phyloP scores from a whole-genome alignment of 2,888 invertebrate species.

The Acleris cristana region DNA sequence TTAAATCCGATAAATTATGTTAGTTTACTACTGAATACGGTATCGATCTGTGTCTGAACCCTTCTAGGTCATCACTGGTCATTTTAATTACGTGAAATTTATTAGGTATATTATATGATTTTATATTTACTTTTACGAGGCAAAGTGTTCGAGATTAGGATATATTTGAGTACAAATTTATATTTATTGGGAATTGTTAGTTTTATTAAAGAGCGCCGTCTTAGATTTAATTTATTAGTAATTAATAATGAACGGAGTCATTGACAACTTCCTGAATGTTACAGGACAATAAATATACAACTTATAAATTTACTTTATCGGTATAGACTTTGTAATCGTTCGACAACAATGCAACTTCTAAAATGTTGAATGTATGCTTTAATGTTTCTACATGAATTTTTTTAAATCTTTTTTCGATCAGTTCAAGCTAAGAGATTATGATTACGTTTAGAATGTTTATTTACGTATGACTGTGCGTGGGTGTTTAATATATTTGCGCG shows the following conservation, averaged over 20 bases:
- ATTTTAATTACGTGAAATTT: background rate
- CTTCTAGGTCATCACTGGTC: background rate
- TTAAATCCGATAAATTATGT: background rate
- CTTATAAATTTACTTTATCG: background rate
- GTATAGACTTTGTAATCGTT: background rate
- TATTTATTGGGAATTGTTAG: constrained; percentile 45
- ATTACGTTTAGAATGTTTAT: constrained; percentile 27
- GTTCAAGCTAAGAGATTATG: constrained; percentile 30
- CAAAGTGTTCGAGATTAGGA: constrained; percentile 39
- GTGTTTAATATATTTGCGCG: constrained; percentile 23
- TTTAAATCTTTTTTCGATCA: constrained; percentile 16
- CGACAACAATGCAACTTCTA: background rate
- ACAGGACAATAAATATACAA: too few relatives aligned
- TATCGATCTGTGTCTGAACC: background rate
- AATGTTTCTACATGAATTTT: constrained; percentile 1
- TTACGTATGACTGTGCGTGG: constrained; percentile 22
- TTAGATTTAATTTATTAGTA: constrained; percentile 15
- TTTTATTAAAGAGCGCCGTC: constrained; percentile 39
- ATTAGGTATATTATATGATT: background rate
- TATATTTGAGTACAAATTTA: constrained; percentile 55
- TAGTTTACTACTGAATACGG: background rate
- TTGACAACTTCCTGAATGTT: background rate
- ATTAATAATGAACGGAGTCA: background rate
- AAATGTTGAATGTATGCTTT: constrained; percentile 7
- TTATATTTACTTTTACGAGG: constrained; percentile 13